Conservation (phyloP, 2,797 vertebrate genomes). For the Lagodon rhomboides region DNA sequence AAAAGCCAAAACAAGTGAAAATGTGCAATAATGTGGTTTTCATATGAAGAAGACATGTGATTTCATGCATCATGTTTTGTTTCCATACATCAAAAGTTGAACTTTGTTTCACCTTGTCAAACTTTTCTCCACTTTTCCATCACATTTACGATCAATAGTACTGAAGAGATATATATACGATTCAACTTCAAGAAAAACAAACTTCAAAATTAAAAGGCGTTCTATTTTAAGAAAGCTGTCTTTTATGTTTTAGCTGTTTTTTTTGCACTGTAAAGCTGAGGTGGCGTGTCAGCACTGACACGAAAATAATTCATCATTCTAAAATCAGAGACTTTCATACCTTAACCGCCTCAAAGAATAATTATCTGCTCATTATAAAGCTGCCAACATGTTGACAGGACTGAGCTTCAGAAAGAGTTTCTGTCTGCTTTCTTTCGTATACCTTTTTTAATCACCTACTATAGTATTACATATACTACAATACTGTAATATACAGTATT, state of each 20-base stretch:
- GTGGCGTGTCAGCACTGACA: slow-evolving; percentile 34
- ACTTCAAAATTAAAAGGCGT: background rate
- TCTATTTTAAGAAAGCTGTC: slow-evolving; percentile 10
- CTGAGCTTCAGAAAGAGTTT: background rate
- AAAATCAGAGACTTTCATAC: slow-evolving; percentile 39
- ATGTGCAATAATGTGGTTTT: no score
- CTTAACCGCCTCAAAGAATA: slow-evolving; percentile 20
- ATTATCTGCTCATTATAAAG: slow-evolving; percentile 43
- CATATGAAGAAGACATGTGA: no score
- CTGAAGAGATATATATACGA: background rate
- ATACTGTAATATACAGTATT: background rate
- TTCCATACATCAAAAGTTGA: no score
- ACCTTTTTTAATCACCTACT: background rate
- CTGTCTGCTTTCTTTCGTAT: background rate
- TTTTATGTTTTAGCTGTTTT: slow-evolving; percentile 1
- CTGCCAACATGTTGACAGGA: slow-evolving; percentile 9
- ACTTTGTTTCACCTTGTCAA: background rate
- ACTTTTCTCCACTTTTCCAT: background rate
- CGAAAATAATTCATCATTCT: slow-evolving; percentile 45
- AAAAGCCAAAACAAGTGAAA: no score
- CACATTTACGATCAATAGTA: slow-evolving; percentile 9
- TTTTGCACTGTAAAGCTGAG: slow-evolving; percentile 2
- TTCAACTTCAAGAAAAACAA: background rate
- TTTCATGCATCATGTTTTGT: no score
- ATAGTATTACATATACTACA: background rate